A percentile compares a stretch with the other conserved stretches of the same genome.
Evolutionary conservation across 2,797 vertebrate species (phyloP).

Genomic region (Sebastes diploproa): DNA sequence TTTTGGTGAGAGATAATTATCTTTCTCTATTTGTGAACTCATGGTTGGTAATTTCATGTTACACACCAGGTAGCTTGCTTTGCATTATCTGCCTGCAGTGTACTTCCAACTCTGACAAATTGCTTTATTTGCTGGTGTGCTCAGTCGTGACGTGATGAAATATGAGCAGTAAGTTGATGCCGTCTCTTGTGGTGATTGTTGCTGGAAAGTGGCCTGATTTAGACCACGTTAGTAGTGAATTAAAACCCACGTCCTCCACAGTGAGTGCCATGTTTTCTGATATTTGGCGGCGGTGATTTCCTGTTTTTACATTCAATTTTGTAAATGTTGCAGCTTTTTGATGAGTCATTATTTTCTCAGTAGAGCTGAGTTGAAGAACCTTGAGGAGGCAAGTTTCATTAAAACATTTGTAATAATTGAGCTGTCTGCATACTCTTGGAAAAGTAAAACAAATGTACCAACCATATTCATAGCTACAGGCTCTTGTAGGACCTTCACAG

Average conservation of each 20-base stretch:
- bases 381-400: neutral
- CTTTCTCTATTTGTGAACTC: conserved; percentile 11
- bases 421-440: neutral
- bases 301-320: neutral
- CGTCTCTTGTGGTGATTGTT: conserved; percentile 11
- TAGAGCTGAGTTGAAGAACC: neutral
- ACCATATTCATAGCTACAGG: neutral
- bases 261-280: neutral
- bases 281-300: neutral
- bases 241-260: neutral
- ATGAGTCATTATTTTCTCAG: neutral
- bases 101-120: conserved; percentile 38
- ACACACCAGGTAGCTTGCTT: conserved; percentile 17
- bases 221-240: neutral
- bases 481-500: neutral
- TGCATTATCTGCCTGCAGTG: conserved; percentile 15
- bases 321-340: conserved; percentile 2
- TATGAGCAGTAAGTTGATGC: conserved; percentile 28
- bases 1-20: conserved; percentile 20
- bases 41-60: conserved; percentile 38
- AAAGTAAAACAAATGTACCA: neutral
- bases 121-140: conserved; percentile 30
- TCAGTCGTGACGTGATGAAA: conserved; percentile 31
- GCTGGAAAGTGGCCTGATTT: conserved; percentile 21
- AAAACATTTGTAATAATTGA: neutral